Evolutionary conservation across 2,113 vertebrate species (phyloP).

Genomic region (Desmodus rotundus): DNA sequence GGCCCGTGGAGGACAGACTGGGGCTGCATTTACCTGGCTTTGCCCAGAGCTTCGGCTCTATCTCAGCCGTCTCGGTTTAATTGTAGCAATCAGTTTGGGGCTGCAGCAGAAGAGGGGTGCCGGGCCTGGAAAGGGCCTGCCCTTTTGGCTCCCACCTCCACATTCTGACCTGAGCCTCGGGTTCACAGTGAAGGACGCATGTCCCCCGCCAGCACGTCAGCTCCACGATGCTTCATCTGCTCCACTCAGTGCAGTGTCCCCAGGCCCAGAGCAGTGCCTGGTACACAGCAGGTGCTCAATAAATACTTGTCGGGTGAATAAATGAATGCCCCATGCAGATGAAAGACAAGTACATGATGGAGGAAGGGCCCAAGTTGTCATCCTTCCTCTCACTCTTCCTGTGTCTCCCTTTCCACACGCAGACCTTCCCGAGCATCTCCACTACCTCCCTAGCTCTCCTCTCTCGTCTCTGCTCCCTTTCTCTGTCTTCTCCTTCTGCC

Average conservation of each 20-base stretch:
- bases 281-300: background rate
- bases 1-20: rapidly evolving
- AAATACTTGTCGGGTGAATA: background rate
- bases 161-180: background rate
- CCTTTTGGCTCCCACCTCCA: background rate
- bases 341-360: background rate
- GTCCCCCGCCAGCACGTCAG: rapidly evolving
- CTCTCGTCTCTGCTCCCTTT: background rate
- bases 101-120: background rate
- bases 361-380: background rate
- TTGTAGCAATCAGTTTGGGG: background rate
- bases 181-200: rapidly evolving
- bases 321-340: rapidly evolving
- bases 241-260: background rate
- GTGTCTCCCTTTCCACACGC: background rate
- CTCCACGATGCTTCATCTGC: rapidly evolving
- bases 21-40: background rate
- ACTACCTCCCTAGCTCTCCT: background rate
- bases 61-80: rapidly evolving
- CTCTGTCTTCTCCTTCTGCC: background rate
- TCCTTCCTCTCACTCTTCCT: no score
- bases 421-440: rapidly evolving
- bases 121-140: background rate
- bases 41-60: background rate
- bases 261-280: background rate